Conservation (phyloP, 2,113 vertebrate genomes). For the Platichthys stellatus region DNA sequence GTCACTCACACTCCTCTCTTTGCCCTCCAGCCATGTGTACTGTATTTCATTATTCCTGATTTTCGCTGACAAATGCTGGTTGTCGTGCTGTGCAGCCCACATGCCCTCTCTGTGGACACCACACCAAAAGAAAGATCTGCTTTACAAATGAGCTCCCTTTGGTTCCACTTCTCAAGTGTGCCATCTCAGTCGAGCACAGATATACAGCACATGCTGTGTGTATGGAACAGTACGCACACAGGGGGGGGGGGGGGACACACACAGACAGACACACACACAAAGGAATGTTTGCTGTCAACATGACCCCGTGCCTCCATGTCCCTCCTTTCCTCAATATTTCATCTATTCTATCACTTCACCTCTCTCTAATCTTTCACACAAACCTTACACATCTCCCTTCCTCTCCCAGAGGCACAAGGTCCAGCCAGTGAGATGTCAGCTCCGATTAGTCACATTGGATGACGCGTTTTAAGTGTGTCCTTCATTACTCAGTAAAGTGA, state of each 20-base stretch:
- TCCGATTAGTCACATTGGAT: slow-evolving; percentile 55
- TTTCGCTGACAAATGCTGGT: slow-evolving; percentile 80
- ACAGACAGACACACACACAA: neutral
- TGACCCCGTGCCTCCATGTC: slow-evolving; percentile 47
- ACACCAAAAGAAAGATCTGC: slow-evolving; percentile 72
- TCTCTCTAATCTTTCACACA: slow-evolving; percentile 48
- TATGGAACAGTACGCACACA: neutral
- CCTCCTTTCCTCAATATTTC: slow-evolving; percentile 43
- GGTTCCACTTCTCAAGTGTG: slow-evolving; percentile 49
- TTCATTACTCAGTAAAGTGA: slow-evolving; percentile 64
- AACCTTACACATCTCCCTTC: slow-evolving; percentile 11
- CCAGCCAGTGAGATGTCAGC: slow-evolving; percentile 60
- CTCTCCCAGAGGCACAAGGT: slow-evolving; percentile 44
- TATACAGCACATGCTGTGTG: slow-evolving; percentile 24
- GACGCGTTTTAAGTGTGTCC: slow-evolving; percentile 67
- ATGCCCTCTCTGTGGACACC: slow-evolving; percentile 58
- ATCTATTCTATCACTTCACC: slow-evolving; percentile 59
- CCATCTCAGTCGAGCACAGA: slow-evolving; percentile 40
- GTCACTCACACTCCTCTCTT: slow-evolving; percentile 76
- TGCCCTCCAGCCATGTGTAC: slow-evolving; percentile 68
- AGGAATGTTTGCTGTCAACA: slow-evolving; percentile 51
- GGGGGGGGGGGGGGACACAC: neutral
- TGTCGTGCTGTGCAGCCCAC: slow-evolving; percentile 65
- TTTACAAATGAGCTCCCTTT: slow-evolving; percentile 78
- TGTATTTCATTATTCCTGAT: slow-evolving; percentile 81